Conservation (phyloP, 2,888 invertebrate species). For the Chydorus sphaericus region DNA sequence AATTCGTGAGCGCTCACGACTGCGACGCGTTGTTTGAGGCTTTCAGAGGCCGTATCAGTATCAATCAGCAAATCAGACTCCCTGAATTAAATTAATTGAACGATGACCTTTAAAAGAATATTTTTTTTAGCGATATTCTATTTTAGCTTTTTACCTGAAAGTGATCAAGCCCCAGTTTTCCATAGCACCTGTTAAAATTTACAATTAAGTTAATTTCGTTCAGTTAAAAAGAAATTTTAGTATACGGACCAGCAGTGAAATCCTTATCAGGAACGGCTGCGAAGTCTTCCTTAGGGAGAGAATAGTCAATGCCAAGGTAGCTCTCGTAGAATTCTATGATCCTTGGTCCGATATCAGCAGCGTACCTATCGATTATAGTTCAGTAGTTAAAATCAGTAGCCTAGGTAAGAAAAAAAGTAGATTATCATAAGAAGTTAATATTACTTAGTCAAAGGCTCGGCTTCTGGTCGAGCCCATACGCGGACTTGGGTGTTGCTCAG, state of each 20-base stretch:
- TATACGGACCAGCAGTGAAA: not conserved
- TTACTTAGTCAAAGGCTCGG: not conserved
- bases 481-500: not conserved
- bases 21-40: constrained; percentile 14
- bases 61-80: constrained; percentile 56
- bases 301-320: constrained; percentile 16
- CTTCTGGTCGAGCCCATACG: constrained; percentile 5
- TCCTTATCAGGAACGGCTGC: constrained; percentile 16
- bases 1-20: constrained; percentile 31
- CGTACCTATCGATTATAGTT: constrained; percentile 23
- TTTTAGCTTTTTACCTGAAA: constrained; percentile 38
- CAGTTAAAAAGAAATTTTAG: not conserved
- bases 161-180: constrained; percentile 73
- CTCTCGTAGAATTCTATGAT: constrained; percentile 23
- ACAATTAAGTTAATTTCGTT: not conserved
- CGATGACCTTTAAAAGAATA: not conserved
- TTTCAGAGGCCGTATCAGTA: constrained; percentile 11
- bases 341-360: constrained; percentile 40
- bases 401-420: not conserved
- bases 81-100: constrained; percentile 20
- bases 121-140: not conserved
- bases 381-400: not conserved
- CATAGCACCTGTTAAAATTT: constrained; percentile 48
- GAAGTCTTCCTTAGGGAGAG: constrained; percentile 17
- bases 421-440: not conserved